Evolutionary conservation across 2,797 vertebrate species (phyloP), one percentile per base, ranked within the genome.

Genomic region (Pseudopleuronectes americanus): DNA sequence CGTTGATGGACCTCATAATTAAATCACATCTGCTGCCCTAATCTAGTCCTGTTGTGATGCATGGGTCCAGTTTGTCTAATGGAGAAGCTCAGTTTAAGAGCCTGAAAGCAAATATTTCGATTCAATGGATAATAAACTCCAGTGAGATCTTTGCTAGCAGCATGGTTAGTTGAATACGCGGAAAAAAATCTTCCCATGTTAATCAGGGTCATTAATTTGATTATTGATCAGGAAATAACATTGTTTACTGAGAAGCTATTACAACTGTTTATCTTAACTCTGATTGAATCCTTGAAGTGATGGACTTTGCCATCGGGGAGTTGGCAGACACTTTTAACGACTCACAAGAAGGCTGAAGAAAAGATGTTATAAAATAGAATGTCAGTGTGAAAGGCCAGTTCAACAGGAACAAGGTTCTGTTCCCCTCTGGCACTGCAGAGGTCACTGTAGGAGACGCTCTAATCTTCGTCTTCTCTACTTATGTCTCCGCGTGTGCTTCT

Each of bases 1-100:
- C 45, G 68, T 61, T 76, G 55, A 72, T 74, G 49, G 45, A 60
- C 19, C 6, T 77, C 33, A 55, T 79, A 74, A 82, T 81, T 69
- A 71, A 76, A 76, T 76, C 16, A 73, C 24, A 70, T 64, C 61
- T 79, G 24, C 31, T 58, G 36, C 57, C 53, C 8, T 12, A 23
- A 57, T 51, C 9, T n/a, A 22, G 60, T 66, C 77, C 26, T 56
- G 24, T 58, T 66, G 49, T 38, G 10, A 54, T 61, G 22, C 14
- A 28, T 69, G 4, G 22, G 45, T 60, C 51, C 36, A 41, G 64
- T 63, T 64, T 23, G 3, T 66, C 26, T 38, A 51, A 65, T 23
- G 23, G 38, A 23, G 38, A 14, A 48, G 26, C 17, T 28, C 28
- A 41, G 38, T 8, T 12, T 4, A 24, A 45, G 22, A 49, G n/a